phyloP scores from a whole-genome alignment of 2,113 vertebrate genomes.

The Tamias sibiricus region DNA sequence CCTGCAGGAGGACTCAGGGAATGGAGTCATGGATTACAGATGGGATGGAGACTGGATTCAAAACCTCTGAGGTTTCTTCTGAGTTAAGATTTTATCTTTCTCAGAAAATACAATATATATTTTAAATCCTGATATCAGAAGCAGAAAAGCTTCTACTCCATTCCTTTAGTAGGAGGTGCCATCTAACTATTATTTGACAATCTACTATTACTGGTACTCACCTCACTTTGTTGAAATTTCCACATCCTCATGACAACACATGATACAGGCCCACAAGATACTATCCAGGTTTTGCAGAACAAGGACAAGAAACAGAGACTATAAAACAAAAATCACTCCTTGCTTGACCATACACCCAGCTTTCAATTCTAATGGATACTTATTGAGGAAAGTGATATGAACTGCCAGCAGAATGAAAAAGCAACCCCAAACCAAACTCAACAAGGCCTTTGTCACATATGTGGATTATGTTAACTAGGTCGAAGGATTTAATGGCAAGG shows the following conservation, averaged over 20 bases:
- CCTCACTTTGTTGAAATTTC: not conserved
- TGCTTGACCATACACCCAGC: not conserved
- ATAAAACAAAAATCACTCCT: not conserved
- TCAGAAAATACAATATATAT: not conserved
- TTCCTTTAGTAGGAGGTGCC: not conserved
- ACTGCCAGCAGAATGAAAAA: not conserved
- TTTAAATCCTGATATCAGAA: not conserved
- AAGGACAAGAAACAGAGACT: not conserved
- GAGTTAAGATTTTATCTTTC: not conserved
- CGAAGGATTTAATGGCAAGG: not conserved
- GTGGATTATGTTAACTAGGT: not conserved
- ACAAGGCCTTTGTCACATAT: too few species aligned
- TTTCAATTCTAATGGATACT: not conserved
- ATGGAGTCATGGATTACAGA: not conserved
- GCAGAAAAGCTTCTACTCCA: not conserved
- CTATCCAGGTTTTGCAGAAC: not conserved
- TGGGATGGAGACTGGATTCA: not conserved
- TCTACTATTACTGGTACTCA: not conserved
- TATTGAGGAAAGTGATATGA: not conserved
- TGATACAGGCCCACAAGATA: not conserved
- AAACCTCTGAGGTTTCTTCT: not conserved
- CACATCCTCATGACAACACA: not conserved
- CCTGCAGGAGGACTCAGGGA: not conserved
- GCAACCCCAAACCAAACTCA: not conserved
- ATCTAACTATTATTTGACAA: not conserved